Conservation (phyloP, 2,797 vertebrate genomes). For the Enteromius fasciolatus region DNA sequence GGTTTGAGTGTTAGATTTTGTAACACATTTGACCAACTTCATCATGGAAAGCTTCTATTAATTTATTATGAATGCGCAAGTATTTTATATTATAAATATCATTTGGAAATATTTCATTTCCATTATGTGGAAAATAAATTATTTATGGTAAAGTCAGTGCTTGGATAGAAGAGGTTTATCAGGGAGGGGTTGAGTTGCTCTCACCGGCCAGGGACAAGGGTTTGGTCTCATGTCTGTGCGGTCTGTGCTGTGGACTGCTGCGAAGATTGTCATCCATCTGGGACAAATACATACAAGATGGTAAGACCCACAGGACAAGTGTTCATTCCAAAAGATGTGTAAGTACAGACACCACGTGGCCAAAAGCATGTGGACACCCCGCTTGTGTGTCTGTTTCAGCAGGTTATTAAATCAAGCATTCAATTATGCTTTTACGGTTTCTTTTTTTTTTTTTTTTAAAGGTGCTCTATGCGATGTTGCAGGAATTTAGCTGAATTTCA, state of each 20-base stretch:
- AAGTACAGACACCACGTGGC: neutral
- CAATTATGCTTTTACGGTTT: too few relatives aligned
- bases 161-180: conserved; percentile 60
- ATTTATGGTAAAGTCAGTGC: neutral
- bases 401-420: neutral
- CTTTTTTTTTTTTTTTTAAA: neutral
- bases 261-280: conserved; percentile 99
- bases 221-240: conserved; percentile 84
- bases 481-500: too few relatives aligned
- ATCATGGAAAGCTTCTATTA: neutral
- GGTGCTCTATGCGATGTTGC: too few relatives aligned
- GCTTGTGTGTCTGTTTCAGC: neutral
- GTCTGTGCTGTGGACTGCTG: conserved; percentile 93
- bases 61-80: neutral
- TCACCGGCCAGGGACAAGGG: conserved; percentile 76
- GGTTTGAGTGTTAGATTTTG: neutral
- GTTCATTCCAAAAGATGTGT: conserved; percentile 52
- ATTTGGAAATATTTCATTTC: neutral
- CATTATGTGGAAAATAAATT: conserved; percentile 22
- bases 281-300: conserved; percentile 50
- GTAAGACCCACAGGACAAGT: conserved; percentile 62
- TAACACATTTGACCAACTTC: neutral
- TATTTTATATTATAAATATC: neutral
- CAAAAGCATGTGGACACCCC: conserved; percentile 13
- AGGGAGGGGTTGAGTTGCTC: conserved; percentile 76